Conservation (phyloP, 2,797 vertebrate species). For the Lutra lutra region DNA sequence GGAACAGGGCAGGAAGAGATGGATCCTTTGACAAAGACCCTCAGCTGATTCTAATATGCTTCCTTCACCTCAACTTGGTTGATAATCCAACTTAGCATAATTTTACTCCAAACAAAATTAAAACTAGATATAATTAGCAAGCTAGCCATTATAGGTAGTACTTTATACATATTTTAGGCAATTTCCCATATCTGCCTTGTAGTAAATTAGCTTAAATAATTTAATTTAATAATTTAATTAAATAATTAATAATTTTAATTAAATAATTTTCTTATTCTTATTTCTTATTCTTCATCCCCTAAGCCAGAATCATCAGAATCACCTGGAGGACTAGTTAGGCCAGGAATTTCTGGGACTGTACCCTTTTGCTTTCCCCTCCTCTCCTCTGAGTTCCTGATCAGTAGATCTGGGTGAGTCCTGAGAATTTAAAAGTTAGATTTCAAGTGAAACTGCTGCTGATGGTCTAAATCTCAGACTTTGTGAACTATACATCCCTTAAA, state of each 20-base stretch:
- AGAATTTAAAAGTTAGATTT: neutral
- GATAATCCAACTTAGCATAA: neutral
- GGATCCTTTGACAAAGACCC: neutral
- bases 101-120: constrained; percentile 17
- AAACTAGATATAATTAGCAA: neutral
- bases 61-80: neutral
- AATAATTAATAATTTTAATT: too few species aligned
- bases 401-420: neutral
- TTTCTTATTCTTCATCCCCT: neutral
- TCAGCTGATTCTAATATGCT: neutral
- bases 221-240: too few species aligned
- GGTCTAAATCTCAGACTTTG: neutral
- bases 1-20: neutral
- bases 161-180: neutral
- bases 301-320: neutral
- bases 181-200: neutral
- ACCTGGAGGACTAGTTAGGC: neutral
- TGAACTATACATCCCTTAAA: neutral
- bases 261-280: too few species aligned
- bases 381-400: neutral
- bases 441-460: neutral
- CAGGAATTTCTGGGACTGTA: neutral
- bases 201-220: neutral
- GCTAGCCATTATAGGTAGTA: neutral
- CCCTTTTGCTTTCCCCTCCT: neutral